These are phyloP conservation scores for Caenorhabditis imperialis DNA, from an alignment of 2,888 invertebrate species.

Conservation along the genomic window DNA sequence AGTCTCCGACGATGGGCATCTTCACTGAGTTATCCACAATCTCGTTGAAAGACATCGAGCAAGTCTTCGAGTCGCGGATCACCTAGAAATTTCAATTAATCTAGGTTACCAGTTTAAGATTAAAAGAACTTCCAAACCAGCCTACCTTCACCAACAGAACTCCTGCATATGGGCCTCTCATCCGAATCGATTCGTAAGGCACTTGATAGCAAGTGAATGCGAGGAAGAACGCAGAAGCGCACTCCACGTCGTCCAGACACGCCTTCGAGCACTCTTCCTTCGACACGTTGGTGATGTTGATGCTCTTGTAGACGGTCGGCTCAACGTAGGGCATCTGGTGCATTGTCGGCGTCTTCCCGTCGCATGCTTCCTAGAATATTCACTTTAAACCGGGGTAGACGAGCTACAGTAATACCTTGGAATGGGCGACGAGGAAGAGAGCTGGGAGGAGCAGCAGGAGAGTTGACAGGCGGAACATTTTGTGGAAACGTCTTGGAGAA, in stretches of 20 bases:
- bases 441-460: too few relatives aligned
- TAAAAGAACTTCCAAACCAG: neutral
- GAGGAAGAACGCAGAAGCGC: constrained; percentile 7
- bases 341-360: too few relatives aligned
- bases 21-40: constrained; percentile 8
- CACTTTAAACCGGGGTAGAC: too few relatives aligned
- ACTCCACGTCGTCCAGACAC: neutral
- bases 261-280: constrained; percentile 7
- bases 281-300: constrained; percentile 1
- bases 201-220: constrained; percentile 9
- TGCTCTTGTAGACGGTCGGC: neutral
- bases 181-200: too few relatives aligned
- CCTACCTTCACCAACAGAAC: neutral
- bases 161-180: constrained; percentile 7
- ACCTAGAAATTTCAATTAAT: constrained; percentile 5
- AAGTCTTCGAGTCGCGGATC: constrained; percentile 9
- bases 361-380: too few relatives aligned
- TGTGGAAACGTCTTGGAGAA: too few relatives aligned
- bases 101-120: neutral
- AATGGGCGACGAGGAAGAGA: too few relatives aligned
- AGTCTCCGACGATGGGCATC: neutral
- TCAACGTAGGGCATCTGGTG: constrained; percentile 4
- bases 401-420: too few relatives aligned
- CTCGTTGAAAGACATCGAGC: constrained; percentile 5
- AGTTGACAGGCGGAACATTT: too few relatives aligned